Base-by-base conservation (phyloP, 1,140 invertebrate genomes). In the Portunus trituberculatus region DNA sequence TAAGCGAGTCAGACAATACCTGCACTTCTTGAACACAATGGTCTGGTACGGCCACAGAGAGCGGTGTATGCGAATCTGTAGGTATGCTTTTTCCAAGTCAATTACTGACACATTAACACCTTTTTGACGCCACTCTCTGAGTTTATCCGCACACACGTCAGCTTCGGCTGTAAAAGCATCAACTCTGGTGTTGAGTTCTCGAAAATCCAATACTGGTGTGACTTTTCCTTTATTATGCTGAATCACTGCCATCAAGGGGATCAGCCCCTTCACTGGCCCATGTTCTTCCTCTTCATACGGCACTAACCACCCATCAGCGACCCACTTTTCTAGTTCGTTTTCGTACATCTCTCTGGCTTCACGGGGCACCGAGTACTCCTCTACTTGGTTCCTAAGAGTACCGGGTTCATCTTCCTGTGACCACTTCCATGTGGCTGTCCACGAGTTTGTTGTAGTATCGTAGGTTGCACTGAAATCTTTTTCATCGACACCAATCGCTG, bases 251-350 rank as follows among this genome's bases (percentile, higher is more conserved):
- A 86, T 86, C 83, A 86, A 29, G 28, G 83, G 83, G 12, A 1
- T 86, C 83, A 86, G 28, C n/a, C 83, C 83, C n/a, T 86, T 86
- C 8, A 39, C 83, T 86, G 83, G 83, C 32, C 83, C 83, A 83
- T 86, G 83, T 3, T 25, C 32, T 0, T 39, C 32, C 32, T 16
- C n/a, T 31, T 86, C 83, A 86, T 86, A 39, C 0, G 83, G n/a
- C 16, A 25, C 83, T 39, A 86, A 20, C 83, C 83, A 86, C 0
- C 83, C 1, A 25, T 25, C 3, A 31, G 28, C 16, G 32, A 86
- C n/a, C 83, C 83, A 86, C 16, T 86, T 86, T 31, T 86, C 32
- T 4, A 89, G 14, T 1, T 46, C 25, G 0, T 20, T 59, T 10
- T 59, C 8, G 12, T 59, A 59, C 52, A 59, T 0, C 12, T 0